Base-by-base conservation (phyloP, 2,888 invertebrate genomes). In the Anaspis maculata region DNA sequence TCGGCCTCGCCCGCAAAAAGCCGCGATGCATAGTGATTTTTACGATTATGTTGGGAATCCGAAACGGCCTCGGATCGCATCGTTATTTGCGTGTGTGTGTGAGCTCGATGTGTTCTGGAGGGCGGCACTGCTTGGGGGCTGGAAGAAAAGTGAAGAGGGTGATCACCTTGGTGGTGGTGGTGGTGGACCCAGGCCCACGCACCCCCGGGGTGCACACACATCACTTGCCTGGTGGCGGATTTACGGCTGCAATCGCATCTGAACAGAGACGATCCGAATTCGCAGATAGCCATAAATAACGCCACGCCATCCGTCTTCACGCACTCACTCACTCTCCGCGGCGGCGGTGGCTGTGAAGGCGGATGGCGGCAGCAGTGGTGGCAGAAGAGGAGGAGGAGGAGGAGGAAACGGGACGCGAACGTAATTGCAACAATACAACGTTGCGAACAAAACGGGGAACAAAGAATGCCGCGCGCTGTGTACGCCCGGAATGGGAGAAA, bases 1-100 rank as follows among this genome's bases (percentile, higher is more conserved):
- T 38, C 49, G 48, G 44, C 27, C 39, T 38, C 37, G 44, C 45
- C 42, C 42, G 47, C 48, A 54, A 35, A 35, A 30, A 37, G 37
- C 30, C 35, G 38, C 37, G 51, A 55, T 63, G 63, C 65, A 66
- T 66, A 65, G 66, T 66, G 67, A 67, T 67, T 67, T 66, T 67
- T 66, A 66, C 62, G 62, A 61, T 65, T 64, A 66, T 62, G 49
- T 43, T 51, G 57, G 57, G 57, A 58, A 53, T 56, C 54, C 48
- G 45, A 46, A 49, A 52, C 45, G 46, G 48, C 46, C 48, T 36
- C 40, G n/a, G n/a, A n/a, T n/a, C n/a, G n/a, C n/a, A n/a, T 42
- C 48, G 50, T 56, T 54, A 56, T 56, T 53, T 56, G 54, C 56
- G 51, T 56, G 40, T 40, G 49, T 52, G 42, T 46, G 45, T 9